phyloP scores from a whole-genome alignment of 1,140 invertebrate genomes.

The Drosophila orosa region DNA sequence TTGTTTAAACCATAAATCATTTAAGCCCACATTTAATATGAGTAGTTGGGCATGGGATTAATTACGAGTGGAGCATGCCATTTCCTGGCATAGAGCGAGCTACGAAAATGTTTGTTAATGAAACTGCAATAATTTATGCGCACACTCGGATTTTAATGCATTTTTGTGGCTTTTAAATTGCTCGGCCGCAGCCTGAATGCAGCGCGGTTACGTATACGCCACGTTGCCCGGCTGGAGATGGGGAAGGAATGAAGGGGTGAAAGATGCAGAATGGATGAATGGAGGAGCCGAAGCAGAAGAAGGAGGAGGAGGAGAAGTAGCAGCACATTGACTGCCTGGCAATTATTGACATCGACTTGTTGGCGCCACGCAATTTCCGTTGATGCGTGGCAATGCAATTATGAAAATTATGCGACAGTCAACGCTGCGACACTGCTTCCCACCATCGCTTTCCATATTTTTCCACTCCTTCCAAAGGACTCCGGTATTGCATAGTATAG shows the following conservation, averaged over 20 bases:
- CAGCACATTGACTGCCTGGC: conserved; percentile 32
- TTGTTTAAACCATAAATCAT: conserved; percentile 62
- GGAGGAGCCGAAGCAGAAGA: not conserved
- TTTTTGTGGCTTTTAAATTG: conserved; percentile 67
- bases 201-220: conserved; percentile 46
- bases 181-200: conserved; percentile 28
- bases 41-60: conserved; percentile 48
- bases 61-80: conserved; percentile 42
- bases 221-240: conserved; percentile 26
- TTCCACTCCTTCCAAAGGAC: not conserved
- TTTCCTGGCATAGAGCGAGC: conserved; percentile 15
- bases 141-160: conserved; percentile 66
- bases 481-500: too few relatives aligned
- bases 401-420: conserved; percentile 66
- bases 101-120: conserved; percentile 65
- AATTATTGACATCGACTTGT: conserved; percentile 72
- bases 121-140: conserved; percentile 67
- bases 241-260: not conserved
- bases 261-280: conserved; percentile 6
- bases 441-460: not conserved
- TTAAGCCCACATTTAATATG: conserved; percentile 44
- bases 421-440: not conserved
- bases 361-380: conserved; percentile 65
- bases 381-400: conserved; percentile 72
- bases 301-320: not conserved